A percentile compares a stretch with the other conserved stretches of the same genome.
phyloP scores from a whole-genome alignment of 1,140 invertebrate genomes.

The Neodiprion lecontei region DNA sequence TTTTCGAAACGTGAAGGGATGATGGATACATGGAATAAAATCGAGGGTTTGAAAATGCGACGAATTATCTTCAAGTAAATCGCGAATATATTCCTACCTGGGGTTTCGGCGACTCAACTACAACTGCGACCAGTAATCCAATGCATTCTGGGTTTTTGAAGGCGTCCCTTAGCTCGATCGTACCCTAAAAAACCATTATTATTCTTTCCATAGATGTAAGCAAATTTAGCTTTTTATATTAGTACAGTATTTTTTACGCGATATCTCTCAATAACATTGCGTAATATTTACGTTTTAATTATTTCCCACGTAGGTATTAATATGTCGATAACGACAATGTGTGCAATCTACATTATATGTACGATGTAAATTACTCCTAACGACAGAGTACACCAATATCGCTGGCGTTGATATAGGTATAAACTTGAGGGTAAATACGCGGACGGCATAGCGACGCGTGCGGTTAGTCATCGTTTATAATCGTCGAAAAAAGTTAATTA shows the following conservation, averaged over 20 bases:
- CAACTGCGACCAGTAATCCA: conserved; percentile 65
- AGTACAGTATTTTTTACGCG: no score
- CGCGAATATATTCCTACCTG: conserved; percentile 70
- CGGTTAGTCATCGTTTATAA: no score
- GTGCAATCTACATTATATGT: no score
- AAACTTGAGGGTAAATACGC: no score
- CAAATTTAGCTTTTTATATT: background rate
- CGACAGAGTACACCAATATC: no score
- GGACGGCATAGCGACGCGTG: no score
- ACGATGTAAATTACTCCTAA: no score
- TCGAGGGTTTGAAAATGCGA: conserved; percentile 65
- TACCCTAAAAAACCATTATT: conserved; percentile 61
- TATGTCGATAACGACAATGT: no score
- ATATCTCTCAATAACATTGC: background rate
- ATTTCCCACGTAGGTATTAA: no score
- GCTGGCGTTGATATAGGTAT: no score
- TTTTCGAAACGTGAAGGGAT: conserved; percentile 6
- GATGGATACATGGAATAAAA: conserved; percentile 54
- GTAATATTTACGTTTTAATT: no score
- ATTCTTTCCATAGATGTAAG: conserved; percentile 6
- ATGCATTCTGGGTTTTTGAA: conserved; percentile 70
- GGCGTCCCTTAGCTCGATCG: conserved; percentile 67
- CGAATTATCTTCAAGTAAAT: conserved; percentile 64
- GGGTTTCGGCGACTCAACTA: conserved; percentile 62
- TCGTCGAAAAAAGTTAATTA: no score